Percentiles rank a stretch among this genome's conserved stretches.
These are phyloP conservation scores for Phataginus tetradactyla DNA, from an alignment of 2,797 vertebrate species.

Conservation along the genomic window DNA sequence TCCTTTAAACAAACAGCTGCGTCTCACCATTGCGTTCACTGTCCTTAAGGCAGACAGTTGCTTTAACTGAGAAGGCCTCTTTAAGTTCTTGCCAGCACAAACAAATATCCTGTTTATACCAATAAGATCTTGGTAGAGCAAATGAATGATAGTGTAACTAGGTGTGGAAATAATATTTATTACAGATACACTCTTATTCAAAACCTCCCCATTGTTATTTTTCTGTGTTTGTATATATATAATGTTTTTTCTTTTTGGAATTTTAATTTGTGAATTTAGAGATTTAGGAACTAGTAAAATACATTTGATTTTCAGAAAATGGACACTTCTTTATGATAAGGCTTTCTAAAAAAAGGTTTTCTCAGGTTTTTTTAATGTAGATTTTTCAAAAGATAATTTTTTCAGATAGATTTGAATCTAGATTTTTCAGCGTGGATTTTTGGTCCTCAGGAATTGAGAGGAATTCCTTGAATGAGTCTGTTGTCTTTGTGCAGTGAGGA, in stretches of 20 bases:
- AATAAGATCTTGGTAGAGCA: neutral
- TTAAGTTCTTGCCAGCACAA: neutral
- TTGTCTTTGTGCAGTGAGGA: neutral
- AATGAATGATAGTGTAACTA: neutral
- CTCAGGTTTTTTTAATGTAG: neutral
- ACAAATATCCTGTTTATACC: neutral
- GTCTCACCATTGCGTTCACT: neutral
- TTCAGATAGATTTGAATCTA: neutral
- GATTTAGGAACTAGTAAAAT: neutral
- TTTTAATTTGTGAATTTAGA: neutral
- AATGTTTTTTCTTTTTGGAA: neutral
- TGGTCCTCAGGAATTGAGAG: neutral
- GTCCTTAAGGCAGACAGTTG: neutral
- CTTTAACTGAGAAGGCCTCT: neutral
- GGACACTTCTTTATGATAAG: neutral
- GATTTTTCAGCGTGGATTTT: neutral
- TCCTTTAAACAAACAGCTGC: neutral
- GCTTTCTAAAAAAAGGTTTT: no score
- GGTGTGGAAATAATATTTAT: neutral
- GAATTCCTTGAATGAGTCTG: neutral
- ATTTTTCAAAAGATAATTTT: neutral
- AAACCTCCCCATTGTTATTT: neutral
- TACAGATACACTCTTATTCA: neutral
- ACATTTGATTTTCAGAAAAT: slow-evolving; percentile 2
- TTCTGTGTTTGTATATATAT: neutral